Evolutionary conservation across 2,888 invertebrate genomes (phyloP).

Genomic region (Cheilosia variabilis): DNA sequence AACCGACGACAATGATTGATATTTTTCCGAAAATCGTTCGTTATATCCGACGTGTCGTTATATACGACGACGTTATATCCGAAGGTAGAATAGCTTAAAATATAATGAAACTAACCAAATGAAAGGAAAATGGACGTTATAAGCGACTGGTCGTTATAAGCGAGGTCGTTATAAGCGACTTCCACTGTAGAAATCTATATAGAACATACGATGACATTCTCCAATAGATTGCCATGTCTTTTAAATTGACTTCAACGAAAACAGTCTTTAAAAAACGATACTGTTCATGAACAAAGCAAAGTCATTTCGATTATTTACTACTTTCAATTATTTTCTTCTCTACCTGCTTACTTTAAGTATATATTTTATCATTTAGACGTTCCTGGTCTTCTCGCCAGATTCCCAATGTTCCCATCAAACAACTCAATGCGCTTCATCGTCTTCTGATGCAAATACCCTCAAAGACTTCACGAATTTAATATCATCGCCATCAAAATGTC

Average conservation of each 20-base stretch:
- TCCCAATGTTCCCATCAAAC: not conserved
- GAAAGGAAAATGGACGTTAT: no score
- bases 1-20: no score
- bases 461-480: conserved; percentile 50
- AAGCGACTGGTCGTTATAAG: no score
- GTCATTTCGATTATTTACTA: conserved; percentile 24
- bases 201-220: no score
- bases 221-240: no score
- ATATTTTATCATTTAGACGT: conserved; percentile 16
- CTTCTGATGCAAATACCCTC: conserved; percentile 13
- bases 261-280: not conserved
- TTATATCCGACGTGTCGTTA: no score
- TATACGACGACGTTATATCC: no score
- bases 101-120: no score
- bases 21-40: no score
- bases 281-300: not conserved
- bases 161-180: no score
- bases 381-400: not conserved
- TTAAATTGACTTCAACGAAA: not conserved
- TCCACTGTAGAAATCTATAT: no score
- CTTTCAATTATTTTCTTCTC: conserved; percentile 7
- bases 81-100: no score
- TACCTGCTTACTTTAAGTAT: conserved; percentile 3
- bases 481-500: conserved; percentile 58
- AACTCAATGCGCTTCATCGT: not conserved